Evolutionary conservation across 2,888 invertebrate species (phyloP), one percentile per base, ranked within the genome.

Genomic region (Hypolimnas misippus): DNA sequence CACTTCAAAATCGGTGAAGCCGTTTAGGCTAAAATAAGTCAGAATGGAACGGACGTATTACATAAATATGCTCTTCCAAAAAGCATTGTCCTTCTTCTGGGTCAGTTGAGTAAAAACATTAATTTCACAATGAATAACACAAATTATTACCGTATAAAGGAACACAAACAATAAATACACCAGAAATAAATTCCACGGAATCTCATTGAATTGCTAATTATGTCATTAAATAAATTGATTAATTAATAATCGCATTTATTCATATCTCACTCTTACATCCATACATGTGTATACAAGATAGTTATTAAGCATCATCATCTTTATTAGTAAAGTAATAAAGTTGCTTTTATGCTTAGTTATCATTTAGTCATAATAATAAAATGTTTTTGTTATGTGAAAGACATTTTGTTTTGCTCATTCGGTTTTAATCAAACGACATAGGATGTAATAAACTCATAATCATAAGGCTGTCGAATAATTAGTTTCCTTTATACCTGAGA

Each of bases 121-220:
- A 29, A 29, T 3, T 29, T 4, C 6, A 29, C 6, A 29, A 29
- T 29, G 6, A 29, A 29, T 29, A 29, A 29, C 8, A 33, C 7
- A 33, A 33, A 33, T 8, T 7, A 42, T 7, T 8, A 38, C 10
- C 2, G 21, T 57, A 25, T 42, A 25, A 16, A 21, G n/a, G 17
- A 19, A n/a, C 16, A n/a, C 5, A 8, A 17, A 35, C 33, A 19
- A 35, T 5, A 6, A n/a, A 35, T 1, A 12, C 6, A 19, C n/a
- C 40, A 40, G 40, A 14, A 40, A 14, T 40, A 16, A 33, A 40
- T 40, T 40, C 14, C 40, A 1, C 14, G 5, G 14, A 35, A 25
- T 33, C 53, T 66, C 46, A 40, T 66, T 66, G 66, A 66, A 57
- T 66, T 63, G 63, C 57, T 53, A 66, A 66, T 61, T 50, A 21